These are phyloP conservation scores for Limanda limanda DNA, from an alignment of 2,113 vertebrate species.

Conservation along the genomic window DNA sequence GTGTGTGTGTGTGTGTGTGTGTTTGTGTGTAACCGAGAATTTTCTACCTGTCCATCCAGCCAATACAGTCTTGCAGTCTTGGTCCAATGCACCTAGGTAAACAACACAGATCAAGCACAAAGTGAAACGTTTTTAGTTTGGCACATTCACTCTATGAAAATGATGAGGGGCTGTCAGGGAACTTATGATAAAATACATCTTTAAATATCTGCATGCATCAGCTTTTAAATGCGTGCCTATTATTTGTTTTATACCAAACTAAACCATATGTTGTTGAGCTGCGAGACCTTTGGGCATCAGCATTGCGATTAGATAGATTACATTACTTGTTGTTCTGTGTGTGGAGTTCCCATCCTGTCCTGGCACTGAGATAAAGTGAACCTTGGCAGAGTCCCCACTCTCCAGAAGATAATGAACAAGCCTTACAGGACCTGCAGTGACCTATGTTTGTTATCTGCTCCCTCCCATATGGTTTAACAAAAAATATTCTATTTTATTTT, in stretches of 20 bases:
- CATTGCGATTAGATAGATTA: no score
- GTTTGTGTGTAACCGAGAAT: background rate
- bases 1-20: constrained; percentile 12
- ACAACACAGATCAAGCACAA: constrained; percentile 20
- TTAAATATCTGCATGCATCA: background rate
- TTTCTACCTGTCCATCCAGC: constrained; percentile 97
- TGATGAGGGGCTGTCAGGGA: background rate
- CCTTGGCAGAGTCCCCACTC: no score
- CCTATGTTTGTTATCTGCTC: background rate
- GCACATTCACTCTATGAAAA: background rate
- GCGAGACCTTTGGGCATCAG: no score
- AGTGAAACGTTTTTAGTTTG: background rate
- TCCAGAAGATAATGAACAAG: no score
- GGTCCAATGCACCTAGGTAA: constrained; percentile 91
- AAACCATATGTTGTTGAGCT: no score
- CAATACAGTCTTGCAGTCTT: constrained; percentile 94
- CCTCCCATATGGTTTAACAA: background rate
- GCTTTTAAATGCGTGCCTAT: background rate
- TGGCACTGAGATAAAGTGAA: no score
- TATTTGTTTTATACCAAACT: background rate
- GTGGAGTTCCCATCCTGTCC: no score
- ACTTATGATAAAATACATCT: background rate
- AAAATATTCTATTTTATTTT: background rate
- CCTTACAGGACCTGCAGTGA: no score
- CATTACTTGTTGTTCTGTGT: no score